These are phyloP conservation scores for Thalassophryne amazonica DNA, from an alignment of 2,797 vertebrate species.

Conservation along the genomic window DNA sequence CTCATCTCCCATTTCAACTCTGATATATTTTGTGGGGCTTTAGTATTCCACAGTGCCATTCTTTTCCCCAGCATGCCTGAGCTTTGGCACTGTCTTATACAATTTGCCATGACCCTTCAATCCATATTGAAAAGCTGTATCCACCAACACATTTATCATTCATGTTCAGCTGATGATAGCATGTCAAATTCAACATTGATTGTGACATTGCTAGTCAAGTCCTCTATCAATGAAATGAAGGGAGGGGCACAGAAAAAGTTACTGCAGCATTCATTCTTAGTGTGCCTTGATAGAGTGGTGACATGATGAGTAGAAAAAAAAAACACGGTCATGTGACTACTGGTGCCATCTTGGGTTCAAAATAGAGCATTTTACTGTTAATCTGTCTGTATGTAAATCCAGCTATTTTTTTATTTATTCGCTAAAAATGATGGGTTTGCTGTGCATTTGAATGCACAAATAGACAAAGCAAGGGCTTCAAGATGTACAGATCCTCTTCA, in stretches of 20 bases:
- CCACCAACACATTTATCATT: conserved; percentile 43
- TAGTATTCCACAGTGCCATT: conserved; percentile 30
- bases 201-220: conserved; percentile 25
- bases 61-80: background rate
- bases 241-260: conserved; percentile 36
- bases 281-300: too few relatives aligned
- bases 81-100: conserved; percentile 16
- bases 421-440: too few relatives aligned
- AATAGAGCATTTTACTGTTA: too few relatives aligned
- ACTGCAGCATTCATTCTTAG: conserved; percentile 16
- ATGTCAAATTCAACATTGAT: conserved; percentile 53
- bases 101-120: conserved; percentile 3
- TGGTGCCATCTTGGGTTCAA: too few relatives aligned
- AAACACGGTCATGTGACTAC: too few relatives aligned
- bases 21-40: conserved; percentile 26
- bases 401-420: too few relatives aligned
- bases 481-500: too few relatives aligned
- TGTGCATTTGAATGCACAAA: too few relatives aligned
- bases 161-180: conserved; percentile 33
- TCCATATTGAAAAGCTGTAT: conserved; percentile 19
- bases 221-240: conserved; percentile 48
- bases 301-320: too few relatives aligned
- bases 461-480: too few relatives aligned
- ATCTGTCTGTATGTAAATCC: too few relatives aligned
- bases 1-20: conserved; percentile 35